phyloP scores from a whole-genome alignment of 2,888 invertebrate genomes.

The Parascotia fuliginaria region DNA sequence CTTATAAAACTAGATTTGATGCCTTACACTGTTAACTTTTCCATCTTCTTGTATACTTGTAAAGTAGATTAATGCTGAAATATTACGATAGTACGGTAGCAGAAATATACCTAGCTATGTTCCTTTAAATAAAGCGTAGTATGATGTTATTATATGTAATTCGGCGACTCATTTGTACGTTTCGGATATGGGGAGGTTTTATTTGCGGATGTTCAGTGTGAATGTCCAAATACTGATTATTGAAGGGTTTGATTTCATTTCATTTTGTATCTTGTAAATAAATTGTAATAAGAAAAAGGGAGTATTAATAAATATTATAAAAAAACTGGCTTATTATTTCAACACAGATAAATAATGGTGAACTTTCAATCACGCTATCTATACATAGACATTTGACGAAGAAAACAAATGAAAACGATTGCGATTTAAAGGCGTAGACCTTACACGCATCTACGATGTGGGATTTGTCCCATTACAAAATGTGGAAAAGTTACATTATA shows the following conservation, averaged over 20 bases:
- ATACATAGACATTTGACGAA: no score
- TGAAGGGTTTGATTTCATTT: conserved; percentile 43
- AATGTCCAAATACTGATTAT: conserved; percentile 32
- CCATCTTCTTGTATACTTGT: conserved; percentile 74
- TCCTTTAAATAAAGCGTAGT: conserved; percentile 68
- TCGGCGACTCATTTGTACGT: conserved; percentile 62
- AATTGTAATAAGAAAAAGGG: conserved; percentile 71
- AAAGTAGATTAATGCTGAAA: conserved; percentile 71
- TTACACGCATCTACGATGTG: neutral
- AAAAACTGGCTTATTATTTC: conserved; percentile 48
- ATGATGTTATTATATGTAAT: conserved; percentile 70
- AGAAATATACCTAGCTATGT: conserved; percentile 75
- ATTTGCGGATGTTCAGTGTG: conserved; percentile 17
- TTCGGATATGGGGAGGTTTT: conserved; percentile 35
- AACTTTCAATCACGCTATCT: no score
- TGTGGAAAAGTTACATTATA: neutral
- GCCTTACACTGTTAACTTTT: conserved; percentile 63
- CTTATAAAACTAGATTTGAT: conserved; percentile 37
- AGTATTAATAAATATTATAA: conserved; percentile 79
- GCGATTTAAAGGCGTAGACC: no score
- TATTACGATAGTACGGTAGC: conserved; percentile 69
- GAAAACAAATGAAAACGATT: no score
- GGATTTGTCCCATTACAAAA: neutral
- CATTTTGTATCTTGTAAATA: conserved; percentile 81
- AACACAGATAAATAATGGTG: no score